Evolutionary conservation across 53 echinoderm and acorn worm species (phyloP).

Genomic region (Luidia sarsii): DNA sequence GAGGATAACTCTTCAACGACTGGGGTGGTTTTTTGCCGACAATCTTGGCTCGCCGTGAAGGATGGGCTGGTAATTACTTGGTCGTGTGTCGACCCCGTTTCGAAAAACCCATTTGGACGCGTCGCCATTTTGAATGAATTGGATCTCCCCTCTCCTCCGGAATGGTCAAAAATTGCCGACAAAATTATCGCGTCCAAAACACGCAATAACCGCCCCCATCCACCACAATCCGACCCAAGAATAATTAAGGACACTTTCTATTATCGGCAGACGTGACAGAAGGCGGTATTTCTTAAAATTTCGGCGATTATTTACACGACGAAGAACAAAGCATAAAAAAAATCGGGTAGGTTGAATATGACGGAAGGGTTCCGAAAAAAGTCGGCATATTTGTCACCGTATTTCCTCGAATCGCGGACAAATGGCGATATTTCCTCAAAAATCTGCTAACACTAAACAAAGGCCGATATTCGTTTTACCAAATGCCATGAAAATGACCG

Average conservation of each 20-base stretch:
- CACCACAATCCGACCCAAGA: neutral
- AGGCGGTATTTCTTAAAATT: neutral
- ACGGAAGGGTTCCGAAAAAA: slow-evolving; percentile 21
- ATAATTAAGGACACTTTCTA: slow-evolving; percentile 11
- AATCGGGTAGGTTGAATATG: slow-evolving; percentile 38
- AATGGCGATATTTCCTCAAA: neutral
- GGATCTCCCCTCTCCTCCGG: slow-evolving; percentile 39
- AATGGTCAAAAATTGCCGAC: slow-evolving; percentile 17
- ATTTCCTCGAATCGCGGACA: neutral
- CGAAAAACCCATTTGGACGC: slow-evolving; percentile 1
- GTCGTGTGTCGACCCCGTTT: slow-evolving; percentile 25
- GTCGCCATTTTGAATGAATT: slow-evolving; percentile 45
- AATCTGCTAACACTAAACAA: neutral
- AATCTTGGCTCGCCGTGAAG: too few relatives aligned
- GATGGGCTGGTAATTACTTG: too few relatives aligned
- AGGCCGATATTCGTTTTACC: neutral
- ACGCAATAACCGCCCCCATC: neutral
- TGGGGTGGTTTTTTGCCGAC: too few relatives aligned
- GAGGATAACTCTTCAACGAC: too few relatives aligned
- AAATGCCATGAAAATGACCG: neutral
- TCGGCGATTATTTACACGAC: neutral
- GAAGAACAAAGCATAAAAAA: slow-evolving; percentile 49
- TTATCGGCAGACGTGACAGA: neutral
- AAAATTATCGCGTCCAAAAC: slow-evolving; percentile 10
- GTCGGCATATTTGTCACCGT: slow-evolving; percentile 18